Base-by-base conservation (phyloP, 2,797 vertebrate genomes). In the Uromys caudimaculatus region DNA sequence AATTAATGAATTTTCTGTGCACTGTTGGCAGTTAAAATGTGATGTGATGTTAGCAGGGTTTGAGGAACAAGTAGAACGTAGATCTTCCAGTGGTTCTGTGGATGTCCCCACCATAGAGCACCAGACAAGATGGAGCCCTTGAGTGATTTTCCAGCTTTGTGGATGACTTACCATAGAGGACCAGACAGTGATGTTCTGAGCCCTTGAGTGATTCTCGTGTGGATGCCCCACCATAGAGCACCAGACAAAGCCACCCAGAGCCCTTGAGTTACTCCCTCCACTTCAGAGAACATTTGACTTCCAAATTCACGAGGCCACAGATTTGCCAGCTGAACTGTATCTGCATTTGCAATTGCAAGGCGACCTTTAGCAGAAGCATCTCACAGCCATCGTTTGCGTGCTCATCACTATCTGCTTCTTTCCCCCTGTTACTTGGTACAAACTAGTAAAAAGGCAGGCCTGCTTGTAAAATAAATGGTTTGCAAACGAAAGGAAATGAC, bases 401-500 rank as follows among this genome's bases (percentile, higher is more conserved):
- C 19, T 77, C 23, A 24, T 14, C 24, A 6, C 7, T 56, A 12
- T 58, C 47, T 41, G 50, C 27, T n/a, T 83, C 75, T 86, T 73
- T 84, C 58, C 32, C 14, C 44, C 1, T 3, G 1, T 87, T 44
- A 92, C 67, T 54, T 85, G 75, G 81, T 96, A 38, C n/a, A 84
- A 95, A 94, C 92, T 76, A n/a, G n/a, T 1, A 0, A 89, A 96
- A 76, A 78, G 62, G 8, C 27, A 47, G 69, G 32, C 2, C 54
- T n/a, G 8, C 50, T 84, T 92, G 24, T 95, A 95, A 95, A 92
- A 97, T 62, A 94, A 88, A 92, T 89, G 97, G 89, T 96, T 98
- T 98, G 92, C 67, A 87, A 97, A 77, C 94, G 97, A 97, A 97
- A 92, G 95, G 97, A 97, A 98, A 97, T 97, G 97, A 97, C 97